Base-by-base conservation (phyloP, 2,113 vertebrate species). In the Rousettus leschenaultii region DNA sequence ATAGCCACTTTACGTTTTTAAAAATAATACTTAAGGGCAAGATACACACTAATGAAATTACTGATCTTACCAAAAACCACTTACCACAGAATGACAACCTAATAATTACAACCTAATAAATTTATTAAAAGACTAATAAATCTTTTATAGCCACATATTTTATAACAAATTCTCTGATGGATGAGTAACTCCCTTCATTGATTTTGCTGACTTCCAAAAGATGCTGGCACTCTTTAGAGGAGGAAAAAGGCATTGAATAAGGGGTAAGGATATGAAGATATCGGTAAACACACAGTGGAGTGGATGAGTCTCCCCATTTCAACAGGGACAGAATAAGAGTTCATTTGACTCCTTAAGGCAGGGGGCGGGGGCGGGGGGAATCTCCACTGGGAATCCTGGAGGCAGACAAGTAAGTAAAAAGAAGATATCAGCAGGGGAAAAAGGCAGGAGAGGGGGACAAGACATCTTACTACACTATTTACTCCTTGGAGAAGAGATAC, bases 21-120 rank as follows among this genome's bases (percentile, higher is more conserved):
- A 28, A 91, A 84, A 59, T 63, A 73, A 83, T 33, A 59, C 28
- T 68, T 85, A 89, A 87, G 87, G 66, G 91, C 38, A 95, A 96
- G 84, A 95, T 35, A 70, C 15, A 85, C 26, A 74, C 15, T 79
- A 78, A 88, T 85, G 87, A 93, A 96, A 96, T 82, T 26, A 93
- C 26, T 71, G n/a, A 70, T 40, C 96, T 92, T 86, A 92, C 82
- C 22, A 26, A 91, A 91, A 91, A 51, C 38, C 26, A 68, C 86
- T 84, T 61, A 89, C 33, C 91, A 83, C 28, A 89, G 82, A 94
- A 96, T 57, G 35, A 78, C 18, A 59, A 86, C 16, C 84, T 79
- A 70, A 65, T 92, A 93, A 89, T 57, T 78, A 80, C 33, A 96
- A 59, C 13, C 80, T 89, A 80, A 77, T 74, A 92, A 92, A 57